phyloP scores from a whole-genome alignment of 2,113 vertebrate genomes.

The Silurus asotus region DNA sequence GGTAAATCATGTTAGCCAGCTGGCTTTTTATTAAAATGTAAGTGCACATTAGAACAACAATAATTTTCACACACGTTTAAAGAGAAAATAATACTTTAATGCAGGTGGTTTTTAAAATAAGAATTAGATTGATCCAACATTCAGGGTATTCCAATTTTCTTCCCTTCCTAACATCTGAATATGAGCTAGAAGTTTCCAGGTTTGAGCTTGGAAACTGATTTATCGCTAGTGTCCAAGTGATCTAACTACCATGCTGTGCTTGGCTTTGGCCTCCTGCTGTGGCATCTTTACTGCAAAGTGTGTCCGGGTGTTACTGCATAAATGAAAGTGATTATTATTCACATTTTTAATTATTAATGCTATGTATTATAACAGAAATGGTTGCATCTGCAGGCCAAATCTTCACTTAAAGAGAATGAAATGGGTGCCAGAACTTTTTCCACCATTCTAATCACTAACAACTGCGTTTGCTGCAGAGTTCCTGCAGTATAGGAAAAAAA shows the following conservation, averaged over 20 bases:
- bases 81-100: background rate
- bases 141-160: background rate
- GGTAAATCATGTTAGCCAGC: background rate
- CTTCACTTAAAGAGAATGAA: background rate
- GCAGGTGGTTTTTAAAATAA: background rate
- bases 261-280: background rate
- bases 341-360: background rate
- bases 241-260: background rate
- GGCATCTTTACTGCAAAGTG: background rate
- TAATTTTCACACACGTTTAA: too few species aligned
- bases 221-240: background rate
- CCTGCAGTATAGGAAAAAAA: slow-evolving; percentile 50
- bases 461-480: slow-evolving; percentile 25
- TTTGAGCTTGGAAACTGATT: background rate
- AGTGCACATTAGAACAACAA: background rate
- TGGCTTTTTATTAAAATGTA: background rate
- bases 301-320: background rate
- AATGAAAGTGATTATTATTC: background rate
- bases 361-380: background rate
- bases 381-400: background rate
- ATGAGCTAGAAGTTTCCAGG: background rate
- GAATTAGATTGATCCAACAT: too few species aligned
- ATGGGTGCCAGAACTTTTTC: background rate
- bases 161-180: background rate
- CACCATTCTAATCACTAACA: background rate